Percentiles rank a stretch among this genome's conserved stretches.
These are phyloP conservation scores for Priocnemis perturbator DNA, from an alignment of 2,888 invertebrate species.

Conservation along the genomic window DNA sequence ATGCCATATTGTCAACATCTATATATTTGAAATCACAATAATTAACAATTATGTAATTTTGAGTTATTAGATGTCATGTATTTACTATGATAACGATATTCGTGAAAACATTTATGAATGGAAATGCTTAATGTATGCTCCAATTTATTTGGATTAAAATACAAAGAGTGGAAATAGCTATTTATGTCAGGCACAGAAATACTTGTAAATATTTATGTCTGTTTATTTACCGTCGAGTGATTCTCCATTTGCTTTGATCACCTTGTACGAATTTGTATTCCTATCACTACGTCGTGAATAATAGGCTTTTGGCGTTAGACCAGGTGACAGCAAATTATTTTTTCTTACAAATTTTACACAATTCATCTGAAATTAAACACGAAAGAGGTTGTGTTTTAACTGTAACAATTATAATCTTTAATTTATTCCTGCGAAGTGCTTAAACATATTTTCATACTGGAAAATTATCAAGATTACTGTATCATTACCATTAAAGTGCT, in stretches of 20 bases:
- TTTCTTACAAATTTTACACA: slow-evolving; percentile 64
- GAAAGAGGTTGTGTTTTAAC: slow-evolving; percentile 38
- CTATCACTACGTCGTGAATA: slow-evolving; percentile 70
- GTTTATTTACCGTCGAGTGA: slow-evolving; percentile 58
- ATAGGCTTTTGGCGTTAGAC: slow-evolving; percentile 56
- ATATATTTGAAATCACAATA: slow-evolving; percentile 7
- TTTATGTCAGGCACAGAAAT: background rate
- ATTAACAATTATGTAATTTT: background rate
- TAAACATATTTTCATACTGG: background rate
- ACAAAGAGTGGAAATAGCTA: background rate
- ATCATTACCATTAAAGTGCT: slow-evolving; percentile 29
- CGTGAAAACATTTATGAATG: background rate
- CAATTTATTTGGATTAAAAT: background rate
- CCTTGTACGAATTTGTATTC: slow-evolving; percentile 64
- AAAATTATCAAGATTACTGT: background rate
- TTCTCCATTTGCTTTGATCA: slow-evolving; percentile 62
- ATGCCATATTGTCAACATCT: slow-evolving; percentile 67
- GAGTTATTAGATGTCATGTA: background rate
- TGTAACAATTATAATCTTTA: slow-evolving; percentile 13
- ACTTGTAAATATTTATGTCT: background rate
- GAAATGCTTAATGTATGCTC: too few species aligned
- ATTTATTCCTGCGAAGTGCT: background rate
- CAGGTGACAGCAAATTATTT: slow-evolving; percentile 57
- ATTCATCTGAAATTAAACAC: slow-evolving; percentile 66
- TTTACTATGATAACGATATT: background rate